A percentile compares a stretch with the other conserved stretches of the same genome.
Evolutionary conservation across 2,113 vertebrate species (phyloP).

Genomic region (Tetrax tetrax): DNA sequence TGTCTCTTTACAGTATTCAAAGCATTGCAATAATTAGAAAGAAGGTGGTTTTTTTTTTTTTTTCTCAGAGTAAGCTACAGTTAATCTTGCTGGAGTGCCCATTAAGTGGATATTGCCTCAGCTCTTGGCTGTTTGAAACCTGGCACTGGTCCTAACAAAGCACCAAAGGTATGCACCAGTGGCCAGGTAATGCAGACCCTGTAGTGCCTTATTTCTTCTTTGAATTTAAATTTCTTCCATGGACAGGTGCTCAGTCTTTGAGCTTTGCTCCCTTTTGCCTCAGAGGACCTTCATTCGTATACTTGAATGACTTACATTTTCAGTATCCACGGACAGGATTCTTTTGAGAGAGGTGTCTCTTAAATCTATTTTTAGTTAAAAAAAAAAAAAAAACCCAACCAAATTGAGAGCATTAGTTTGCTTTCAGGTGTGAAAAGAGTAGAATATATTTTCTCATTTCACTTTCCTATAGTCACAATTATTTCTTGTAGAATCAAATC

Average conservation of each 20-base stretch:
- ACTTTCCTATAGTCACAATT: neutral
- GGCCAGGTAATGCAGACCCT: neutral
- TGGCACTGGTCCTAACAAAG: conserved; percentile 15
- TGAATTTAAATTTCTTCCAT: neutral
- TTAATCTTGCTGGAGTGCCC: neutral
- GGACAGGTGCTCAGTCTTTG: conserved; percentile 1
- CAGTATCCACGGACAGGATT: neutral
- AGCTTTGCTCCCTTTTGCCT: neutral
- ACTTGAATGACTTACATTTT: neutral
- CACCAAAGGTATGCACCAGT: neutral
- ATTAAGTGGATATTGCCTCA: conserved; percentile 6
- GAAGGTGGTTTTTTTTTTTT: neutral
- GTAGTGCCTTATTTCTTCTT: neutral
- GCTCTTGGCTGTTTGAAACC: neutral
- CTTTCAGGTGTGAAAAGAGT: conserved; percentile 14
- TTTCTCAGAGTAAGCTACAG: neutral
- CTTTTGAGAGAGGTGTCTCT: neutral
- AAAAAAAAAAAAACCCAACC: neutral
- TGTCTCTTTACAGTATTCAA: neutral
- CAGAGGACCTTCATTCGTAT: neutral
- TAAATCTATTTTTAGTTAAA: neutral
- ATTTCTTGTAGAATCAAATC: conserved; percentile 7
- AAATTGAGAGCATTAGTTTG: neutral
- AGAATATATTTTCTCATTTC: conserved; percentile 7
- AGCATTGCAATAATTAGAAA: neutral